Conservation (phyloP, 2,797 vertebrate genomes). For the Columba guinea region DNA sequence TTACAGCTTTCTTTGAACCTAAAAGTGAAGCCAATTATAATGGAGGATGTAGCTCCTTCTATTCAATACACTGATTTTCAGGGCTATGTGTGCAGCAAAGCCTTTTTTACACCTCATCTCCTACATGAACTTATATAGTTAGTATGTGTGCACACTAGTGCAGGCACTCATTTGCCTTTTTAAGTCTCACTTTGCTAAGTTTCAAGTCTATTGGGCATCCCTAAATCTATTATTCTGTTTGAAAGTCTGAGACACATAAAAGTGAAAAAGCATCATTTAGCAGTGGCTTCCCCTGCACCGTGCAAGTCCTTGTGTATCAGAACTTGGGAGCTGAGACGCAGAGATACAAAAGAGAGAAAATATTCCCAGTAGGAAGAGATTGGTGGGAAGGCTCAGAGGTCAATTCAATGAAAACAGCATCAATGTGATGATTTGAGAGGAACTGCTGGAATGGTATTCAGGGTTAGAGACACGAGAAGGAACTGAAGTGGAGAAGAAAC, state of each 20-base stretch:
- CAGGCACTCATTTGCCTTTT: neutral
- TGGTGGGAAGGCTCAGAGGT: neutral
- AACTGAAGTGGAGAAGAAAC: neutral
- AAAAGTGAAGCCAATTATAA: neutral
- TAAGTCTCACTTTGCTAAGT: neutral
- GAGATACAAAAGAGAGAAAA: neutral
- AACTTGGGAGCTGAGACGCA: neutral
- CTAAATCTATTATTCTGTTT: neutral
- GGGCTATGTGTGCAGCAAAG: neutral
- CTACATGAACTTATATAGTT: neutral
- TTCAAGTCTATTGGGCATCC: neutral
- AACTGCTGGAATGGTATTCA: neutral
- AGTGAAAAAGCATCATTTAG: neutral
- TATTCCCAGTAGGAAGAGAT: neutral
- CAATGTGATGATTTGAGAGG: neutral
- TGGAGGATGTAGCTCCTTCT: neutral
- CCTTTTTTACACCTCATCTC: neutral
- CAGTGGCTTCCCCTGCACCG: fast-evolving
- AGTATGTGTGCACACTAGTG: neutral
- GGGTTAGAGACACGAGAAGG: neutral
- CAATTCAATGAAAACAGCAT: neutral
- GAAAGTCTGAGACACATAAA: neutral
- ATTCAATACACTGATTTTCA: neutral
- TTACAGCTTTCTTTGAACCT: neutral
- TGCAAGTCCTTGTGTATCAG: neutral